A percentile compares a stretch with the other conserved stretches of the same genome.
These are phyloP conservation scores for Riptortus pedestris DNA, from an alignment of 1,140 invertebrate species.

Conservation along the genomic window DNA sequence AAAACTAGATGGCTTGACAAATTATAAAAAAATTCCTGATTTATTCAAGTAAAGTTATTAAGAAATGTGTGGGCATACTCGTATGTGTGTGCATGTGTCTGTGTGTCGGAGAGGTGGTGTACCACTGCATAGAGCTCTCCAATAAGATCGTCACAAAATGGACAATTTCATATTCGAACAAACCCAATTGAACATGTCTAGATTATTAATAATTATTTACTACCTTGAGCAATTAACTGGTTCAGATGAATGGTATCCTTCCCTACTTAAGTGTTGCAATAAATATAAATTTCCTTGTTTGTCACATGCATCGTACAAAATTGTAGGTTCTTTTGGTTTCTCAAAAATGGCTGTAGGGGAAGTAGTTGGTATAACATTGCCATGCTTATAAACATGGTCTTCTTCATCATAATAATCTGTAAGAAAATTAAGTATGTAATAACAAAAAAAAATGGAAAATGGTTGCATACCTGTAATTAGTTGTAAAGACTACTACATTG, in stretches of 20 bases:
- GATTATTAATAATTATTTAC: not conserved
- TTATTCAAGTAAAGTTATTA: not conserved
- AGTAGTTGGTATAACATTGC: not conserved
- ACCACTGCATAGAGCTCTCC: no score
- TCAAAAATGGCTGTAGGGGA: not conserved
- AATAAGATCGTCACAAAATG: not conserved
- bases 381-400: not conserved
- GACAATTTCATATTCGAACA: not conserved
- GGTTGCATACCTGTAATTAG: no score
- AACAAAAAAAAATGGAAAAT: no score
- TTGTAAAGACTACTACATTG: not conserved
- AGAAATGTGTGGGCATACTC: not conserved
- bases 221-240: constrained; percentile 31
- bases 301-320: constrained; percentile 29
- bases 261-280: constrained; percentile 29
- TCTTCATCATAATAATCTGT: not conserved
- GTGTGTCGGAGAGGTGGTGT: not conserved
- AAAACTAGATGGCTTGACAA: not conserved
- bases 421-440: no score
- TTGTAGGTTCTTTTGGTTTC: constrained; percentile 2
- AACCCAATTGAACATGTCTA: not conserved
- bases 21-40: not conserved
- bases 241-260: constrained; percentile 29
- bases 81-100: not conserved
- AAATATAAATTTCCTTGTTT: constrained; percentile 31